Evolutionary conservation across 2,888 invertebrate species (phyloP).

Genomic region (Graphium colonna): DNA sequence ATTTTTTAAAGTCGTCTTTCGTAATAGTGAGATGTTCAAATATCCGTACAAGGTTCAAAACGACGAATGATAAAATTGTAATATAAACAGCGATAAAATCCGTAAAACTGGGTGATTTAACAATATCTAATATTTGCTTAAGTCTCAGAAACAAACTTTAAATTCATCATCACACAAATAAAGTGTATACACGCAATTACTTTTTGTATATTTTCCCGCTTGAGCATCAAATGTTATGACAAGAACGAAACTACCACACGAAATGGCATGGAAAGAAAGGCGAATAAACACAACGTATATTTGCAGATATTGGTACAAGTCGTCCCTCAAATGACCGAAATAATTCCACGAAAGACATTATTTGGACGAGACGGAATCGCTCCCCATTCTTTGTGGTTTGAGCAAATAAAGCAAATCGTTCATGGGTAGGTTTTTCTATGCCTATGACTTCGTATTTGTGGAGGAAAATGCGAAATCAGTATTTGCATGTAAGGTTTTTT

Average conservation of each 20-base stretch:
- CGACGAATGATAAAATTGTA: neutral
- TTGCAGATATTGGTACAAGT: conserved; percentile 7
- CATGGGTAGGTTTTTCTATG: neutral
- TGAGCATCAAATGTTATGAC: neutral
- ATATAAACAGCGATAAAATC: too few relatives aligned
- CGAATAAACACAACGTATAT: conserved; percentile 1
- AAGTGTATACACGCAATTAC: too few relatives aligned
- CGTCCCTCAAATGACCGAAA: conserved; percentile 8
- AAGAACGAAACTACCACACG: neutral
- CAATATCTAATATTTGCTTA: too few relatives aligned
- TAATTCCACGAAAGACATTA: conserved; percentile 19
- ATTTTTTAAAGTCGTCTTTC: too few relatives aligned
- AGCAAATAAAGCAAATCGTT: conserved; percentile 10
- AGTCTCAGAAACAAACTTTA: too few relatives aligned
- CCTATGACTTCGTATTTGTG: neutral
- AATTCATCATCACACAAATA: too few relatives aligned
- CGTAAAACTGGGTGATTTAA: too few relatives aligned
- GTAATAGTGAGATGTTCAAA: too few relatives aligned
- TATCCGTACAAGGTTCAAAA: too few relatives aligned
- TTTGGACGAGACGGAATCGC: conserved; percentile 15
- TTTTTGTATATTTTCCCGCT: neutral
- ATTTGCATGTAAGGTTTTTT: too few relatives aligned
- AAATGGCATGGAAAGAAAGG: neutral
- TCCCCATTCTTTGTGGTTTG: conserved; percentile 9
- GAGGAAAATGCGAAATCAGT: neutral